Base-by-base conservation (phyloP, 2,113 vertebrate species). In the Charadrius vociferus region DNA sequence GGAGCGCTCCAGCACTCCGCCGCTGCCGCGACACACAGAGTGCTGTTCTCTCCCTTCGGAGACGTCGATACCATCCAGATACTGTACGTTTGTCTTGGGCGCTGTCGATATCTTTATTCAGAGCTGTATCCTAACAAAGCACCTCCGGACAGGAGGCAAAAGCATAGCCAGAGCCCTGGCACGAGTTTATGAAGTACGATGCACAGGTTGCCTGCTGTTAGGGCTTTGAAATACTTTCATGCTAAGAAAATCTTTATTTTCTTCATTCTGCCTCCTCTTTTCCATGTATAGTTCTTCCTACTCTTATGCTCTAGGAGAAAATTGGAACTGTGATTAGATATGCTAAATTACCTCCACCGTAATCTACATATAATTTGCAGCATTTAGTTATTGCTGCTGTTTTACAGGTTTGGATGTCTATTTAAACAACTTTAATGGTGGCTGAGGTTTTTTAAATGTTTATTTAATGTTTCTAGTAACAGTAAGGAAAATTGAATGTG, bases 361-460 rank as follows among this genome's bases (percentile, higher is more conserved):
- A 95, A 97, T 95, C 13, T 32, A 47, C 11, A 66, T 84, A 23
- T 95, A 95, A 97, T 97, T 97, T 77, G 27, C 83, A 93, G 71
- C 82, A 66, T 98, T 97, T 95, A 91, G 62, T 95, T 97, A 95
- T 96, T 95, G 88, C 81, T 97, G 90, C 92, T 95, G 80, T 74
- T 91, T 88, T 56, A 58, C 26, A n/a, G 67, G 88, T 94, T 97
- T 96, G 90, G 81, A 50, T 93, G 67, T 95, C 77, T 96, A 56
- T 94, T 97, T 93, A 94, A 97, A 92, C 37, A n/a, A 84, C 70
- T 91, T 39, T 55, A 94, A 59, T 81, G 84, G 45, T 63, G 50
- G 37, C 49, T 83, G 83, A 83, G 43, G 39, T 90, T 97, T 94
- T 26, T 12, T 4, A 71, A 87, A 62, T 43, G 6, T 59, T 94